phyloP scores from a whole-genome alignment of 2,113 vertebrate genomes.

The Malurus alboscapulatus region DNA sequence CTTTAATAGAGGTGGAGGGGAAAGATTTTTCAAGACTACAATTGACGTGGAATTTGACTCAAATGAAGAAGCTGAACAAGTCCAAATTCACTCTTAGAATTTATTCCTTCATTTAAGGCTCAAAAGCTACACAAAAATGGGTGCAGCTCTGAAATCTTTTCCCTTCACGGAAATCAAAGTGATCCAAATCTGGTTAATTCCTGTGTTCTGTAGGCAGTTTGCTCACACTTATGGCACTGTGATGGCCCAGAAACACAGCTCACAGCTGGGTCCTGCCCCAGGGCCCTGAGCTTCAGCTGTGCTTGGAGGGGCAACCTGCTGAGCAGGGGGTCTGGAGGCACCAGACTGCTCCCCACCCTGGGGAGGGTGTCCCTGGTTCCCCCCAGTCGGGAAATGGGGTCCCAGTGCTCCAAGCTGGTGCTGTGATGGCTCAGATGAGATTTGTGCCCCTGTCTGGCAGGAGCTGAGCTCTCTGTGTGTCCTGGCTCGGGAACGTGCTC shows the following conservation, averaged over 20 bases:
- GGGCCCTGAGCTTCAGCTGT: not conserved
- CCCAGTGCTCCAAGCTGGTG: not conserved
- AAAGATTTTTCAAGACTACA: not conserved
- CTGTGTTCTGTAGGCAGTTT: fast-evolving
- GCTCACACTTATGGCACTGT: not conserved
- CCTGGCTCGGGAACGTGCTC: not conserved
- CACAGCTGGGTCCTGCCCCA: not conserved
- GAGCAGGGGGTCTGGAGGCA: not conserved
- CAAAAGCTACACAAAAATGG: not conserved
- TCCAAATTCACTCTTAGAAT: not conserved
- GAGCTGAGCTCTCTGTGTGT: not conserved
- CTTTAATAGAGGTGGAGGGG: not conserved
- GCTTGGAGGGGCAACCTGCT: not conserved
- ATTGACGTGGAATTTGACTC: not conserved
- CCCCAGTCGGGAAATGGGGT: no score
- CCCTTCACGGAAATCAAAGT: not conserved
- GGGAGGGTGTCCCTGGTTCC: not conserved
- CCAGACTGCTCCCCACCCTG: not conserved
- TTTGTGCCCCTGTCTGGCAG: not conserved
- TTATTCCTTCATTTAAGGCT: not conserved
- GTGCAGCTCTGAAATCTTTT: not conserved
- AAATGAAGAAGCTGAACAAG: not conserved
- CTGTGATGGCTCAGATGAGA: not conserved
- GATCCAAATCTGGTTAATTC: not conserved
- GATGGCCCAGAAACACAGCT: not conserved